These are phyloP conservation scores for Regulus satrapa DNA, from an alignment of 2,113 vertebrate genomes.

Conservation along the genomic window DNA sequence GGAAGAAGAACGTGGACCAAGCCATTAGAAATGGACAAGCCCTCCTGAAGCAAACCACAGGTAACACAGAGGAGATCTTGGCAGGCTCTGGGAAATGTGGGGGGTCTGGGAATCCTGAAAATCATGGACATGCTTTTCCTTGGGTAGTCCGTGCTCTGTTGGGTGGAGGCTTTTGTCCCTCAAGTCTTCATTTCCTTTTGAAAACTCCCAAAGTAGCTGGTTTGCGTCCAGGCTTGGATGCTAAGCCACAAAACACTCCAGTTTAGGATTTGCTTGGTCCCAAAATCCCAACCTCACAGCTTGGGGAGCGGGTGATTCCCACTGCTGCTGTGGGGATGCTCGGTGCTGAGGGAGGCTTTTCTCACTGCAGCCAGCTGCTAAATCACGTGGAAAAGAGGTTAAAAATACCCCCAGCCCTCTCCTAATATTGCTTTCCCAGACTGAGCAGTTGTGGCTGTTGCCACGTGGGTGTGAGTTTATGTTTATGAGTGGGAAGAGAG, in stretches of 20 bases:
- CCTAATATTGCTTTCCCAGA: slow-evolving; percentile 43
- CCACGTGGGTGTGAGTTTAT: slow-evolving; percentile 58
- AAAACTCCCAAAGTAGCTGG: not conserved
- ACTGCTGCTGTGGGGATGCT: not conserved
- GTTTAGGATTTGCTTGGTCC: not conserved
- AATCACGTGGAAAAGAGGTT: slow-evolving; percentile 35
- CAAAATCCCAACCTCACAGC: not conserved
- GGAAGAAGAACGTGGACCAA: slow-evolving; percentile 97
- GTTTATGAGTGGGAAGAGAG: slow-evolving; percentile 56
- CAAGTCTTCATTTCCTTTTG: not conserved
- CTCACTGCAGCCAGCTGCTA: slow-evolving; percentile 38
- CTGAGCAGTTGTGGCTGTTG: slow-evolving; percentile 42
- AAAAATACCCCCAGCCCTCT: slow-evolving; percentile 51
- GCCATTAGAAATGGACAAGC: slow-evolving; percentile 96
- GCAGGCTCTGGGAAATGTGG: fast-evolving
- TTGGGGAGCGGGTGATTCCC: not conserved
- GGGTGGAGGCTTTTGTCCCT: not conserved
- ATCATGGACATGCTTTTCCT: fast-evolving
- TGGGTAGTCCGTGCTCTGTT: not conserved
- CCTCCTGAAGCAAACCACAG: slow-evolving; percentile 97
- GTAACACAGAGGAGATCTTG: slow-evolving; percentile 54
- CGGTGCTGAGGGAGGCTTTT: not conserved
- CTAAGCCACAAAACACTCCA: not conserved
- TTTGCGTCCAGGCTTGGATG: not conserved
- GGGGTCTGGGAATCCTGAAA: not conserved